phyloP scores from a whole-genome alignment of 2,113 vertebrate species.

The Erythrocercus mccallii region DNA sequence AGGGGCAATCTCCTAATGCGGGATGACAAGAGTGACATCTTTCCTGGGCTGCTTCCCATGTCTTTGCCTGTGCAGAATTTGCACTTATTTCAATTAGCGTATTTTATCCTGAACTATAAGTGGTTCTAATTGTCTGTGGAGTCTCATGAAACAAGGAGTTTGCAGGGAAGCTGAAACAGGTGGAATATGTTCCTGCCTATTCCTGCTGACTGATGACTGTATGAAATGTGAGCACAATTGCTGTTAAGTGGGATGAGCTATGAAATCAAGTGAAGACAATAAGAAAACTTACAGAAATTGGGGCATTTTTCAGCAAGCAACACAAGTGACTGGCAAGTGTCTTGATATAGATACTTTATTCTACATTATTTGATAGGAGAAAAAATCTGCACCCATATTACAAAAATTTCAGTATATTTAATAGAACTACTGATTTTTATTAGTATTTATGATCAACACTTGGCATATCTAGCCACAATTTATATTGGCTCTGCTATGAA shows the following conservation, averaged over 20 bases:
- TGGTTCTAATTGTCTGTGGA: not conserved
- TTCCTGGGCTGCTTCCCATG: not conserved
- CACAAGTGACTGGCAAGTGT: not conserved
- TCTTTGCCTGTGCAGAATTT: not conserved
- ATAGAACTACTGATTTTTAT: not conserved
- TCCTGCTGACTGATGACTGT: not conserved
- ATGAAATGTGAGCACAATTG: not conserved
- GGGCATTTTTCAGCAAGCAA: not conserved
- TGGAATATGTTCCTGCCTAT: not conserved
- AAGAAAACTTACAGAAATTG: not conserved
- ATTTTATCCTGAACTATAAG: not conserved
- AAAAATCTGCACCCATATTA: not conserved
- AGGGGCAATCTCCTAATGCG: not conserved
- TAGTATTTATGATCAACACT: not conserved
- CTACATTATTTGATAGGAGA: not conserved
- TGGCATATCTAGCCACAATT: not conserved
- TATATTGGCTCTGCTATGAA: not conserved
- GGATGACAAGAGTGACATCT: slow-evolving; percentile 7
- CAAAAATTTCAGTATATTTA: not conserved
- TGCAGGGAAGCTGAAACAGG: not conserved
- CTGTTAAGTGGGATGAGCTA: not conserved
- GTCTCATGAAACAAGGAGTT: not conserved
- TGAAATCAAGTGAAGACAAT: not conserved
- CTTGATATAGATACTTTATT: not conserved
- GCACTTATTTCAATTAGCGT: not conserved